Base-by-base conservation (phyloP, 1,140 invertebrate species). In the Spodoptera frugiperda region DNA sequence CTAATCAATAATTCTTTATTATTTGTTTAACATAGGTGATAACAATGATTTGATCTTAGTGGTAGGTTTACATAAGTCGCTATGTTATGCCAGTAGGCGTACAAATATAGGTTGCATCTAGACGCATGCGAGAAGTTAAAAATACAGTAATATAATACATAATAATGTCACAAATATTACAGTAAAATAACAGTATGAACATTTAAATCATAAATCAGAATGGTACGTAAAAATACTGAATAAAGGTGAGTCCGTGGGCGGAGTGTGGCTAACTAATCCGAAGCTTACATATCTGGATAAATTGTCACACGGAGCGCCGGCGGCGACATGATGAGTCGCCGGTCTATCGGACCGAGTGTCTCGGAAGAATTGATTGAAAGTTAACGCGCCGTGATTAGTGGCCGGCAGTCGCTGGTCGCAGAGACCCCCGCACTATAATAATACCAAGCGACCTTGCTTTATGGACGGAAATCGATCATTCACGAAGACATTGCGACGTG, bases 351-450 rank as follows among this genome's bases (percentile, higher is more conserved):
- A 46, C 21, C 65, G 78, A 76, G 12, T 57, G 71, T 76, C n/a
- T 46, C 54, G 65, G 78, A 79, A 78, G 78, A 79, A 79, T 79
- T 76, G 65, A 79, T 76, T 79, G 54, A 79, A 76, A 76, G 78
- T 63, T 79, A 79, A 76, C 75, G 78, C 67, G 33, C n/a, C 33
- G 21, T 49, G 53, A 71, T 70, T 70, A 77, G 55, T 54, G 49
- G 6, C n/a, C n/a, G n/a, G n/a, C n/a, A n/a, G n/a, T 14, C n/a
- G 14, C 10, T 17, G 53, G 46, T 12, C 8, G 14, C 19, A 3
- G n/a, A 57, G 44, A 49, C 44, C 59, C 33, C 12, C 11, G 15
- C 48, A 19, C 49, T 55, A 17, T 25, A 76, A 39, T 53, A 53
- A 65, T 65, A 44, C 11, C 44, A 2, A 6, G 33, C 44, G 61